Evolutionary conservation across 37 sponge, comb jelly and placozoan species (phyloP), one percentile per base, ranked within the genome.

Genomic region (Beroe forskalii): DNA sequence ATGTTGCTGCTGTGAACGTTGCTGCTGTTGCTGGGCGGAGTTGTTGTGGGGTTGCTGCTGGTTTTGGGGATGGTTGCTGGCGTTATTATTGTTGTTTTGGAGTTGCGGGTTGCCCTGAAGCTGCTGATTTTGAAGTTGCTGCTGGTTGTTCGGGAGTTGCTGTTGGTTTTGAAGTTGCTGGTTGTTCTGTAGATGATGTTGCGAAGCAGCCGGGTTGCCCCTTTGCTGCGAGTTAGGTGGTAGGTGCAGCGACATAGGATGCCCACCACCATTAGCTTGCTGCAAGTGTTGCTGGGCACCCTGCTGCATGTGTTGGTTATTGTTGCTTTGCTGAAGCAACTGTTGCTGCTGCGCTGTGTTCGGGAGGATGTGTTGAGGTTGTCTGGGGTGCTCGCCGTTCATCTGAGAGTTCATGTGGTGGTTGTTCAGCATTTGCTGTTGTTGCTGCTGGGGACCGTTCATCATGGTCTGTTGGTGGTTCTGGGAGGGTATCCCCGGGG

Each of bases 101-200:
- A 35, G 2, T 36, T 69, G 72, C 6, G 28, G 28, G 66, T 63
- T 63, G 28, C 20, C 20, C 4, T 63, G 66, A n/a, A n/a, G n/a
- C n/a, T n/a, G n/a, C n/a, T n/a, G n/a, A n/a, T n/a, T n/a, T n/a
- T n/a, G n/a, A n/a, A n/a, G n/a, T n/a, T 48, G 55, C 12, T 48
- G 55, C 6, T 12, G 6, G 55, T 48, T 48, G 55, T 48, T 48
- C 12, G 6, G 55, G 55, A 12, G 55, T 63, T 28, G 30, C 24
- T 63, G 66, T 32, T 1, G 38, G 37, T 36, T 28, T 37, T 32
- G 72, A 33, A 33, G 72, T 69, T 69, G 72, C 38, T 69, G 72
- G 19, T 17, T 33, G 38, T 69, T 69, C 17, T 36, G 72, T 1
- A 32, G 36, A 37, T 33, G 27, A 20, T 69, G 27, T 37, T 28